Percentiles rank a stretch among this genome's conserved stretches.
Evolutionary conservation across 2,113 vertebrate species (phyloP).

Genomic region (Crotalus horridus): DNA sequence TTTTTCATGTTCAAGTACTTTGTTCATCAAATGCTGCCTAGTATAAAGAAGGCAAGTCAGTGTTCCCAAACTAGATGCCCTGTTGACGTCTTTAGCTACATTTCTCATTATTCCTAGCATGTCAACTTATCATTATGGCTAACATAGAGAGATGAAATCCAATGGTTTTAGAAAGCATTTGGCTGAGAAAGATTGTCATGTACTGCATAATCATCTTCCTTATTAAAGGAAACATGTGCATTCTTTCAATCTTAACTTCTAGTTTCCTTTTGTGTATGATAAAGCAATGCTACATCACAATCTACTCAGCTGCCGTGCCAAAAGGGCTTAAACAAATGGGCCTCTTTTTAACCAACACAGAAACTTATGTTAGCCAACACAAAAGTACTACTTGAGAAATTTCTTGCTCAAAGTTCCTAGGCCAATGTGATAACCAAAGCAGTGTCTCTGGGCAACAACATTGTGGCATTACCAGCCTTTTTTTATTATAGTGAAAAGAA

Average conservation of each 20-base stretch:
- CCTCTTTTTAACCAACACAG: not conserved
- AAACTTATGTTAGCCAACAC: not conserved
- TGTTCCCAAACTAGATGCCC: not conserved
- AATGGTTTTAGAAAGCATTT: not conserved
- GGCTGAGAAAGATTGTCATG: not conserved
- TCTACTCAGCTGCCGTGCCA: not conserved
- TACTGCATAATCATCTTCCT: not conserved
- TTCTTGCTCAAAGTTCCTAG: not conserved
- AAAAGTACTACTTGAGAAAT: not conserved
- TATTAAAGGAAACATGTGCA: not conserved
- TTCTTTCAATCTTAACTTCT: not conserved
- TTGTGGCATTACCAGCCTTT: not conserved
- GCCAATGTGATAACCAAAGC: not conserved
- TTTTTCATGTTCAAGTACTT: not conserved
- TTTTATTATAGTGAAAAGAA: conserved; percentile 1
- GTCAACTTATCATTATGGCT: not conserved
- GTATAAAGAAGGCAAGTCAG: not conserved
- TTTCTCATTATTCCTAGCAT: not conserved
- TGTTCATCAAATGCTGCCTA: not conserved
- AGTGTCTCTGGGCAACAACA: not conserved
- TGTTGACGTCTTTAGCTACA: not conserved
- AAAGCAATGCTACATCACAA: not conserved
- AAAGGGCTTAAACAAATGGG: not conserved
- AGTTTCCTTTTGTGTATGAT: not conserved
- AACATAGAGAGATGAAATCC: too few species aligned